Evolutionary conservation across 2,888 invertebrate genomes (phyloP), one percentile per base, ranked within the genome.

Genomic region (Minunthozetes semirufus): DNA sequence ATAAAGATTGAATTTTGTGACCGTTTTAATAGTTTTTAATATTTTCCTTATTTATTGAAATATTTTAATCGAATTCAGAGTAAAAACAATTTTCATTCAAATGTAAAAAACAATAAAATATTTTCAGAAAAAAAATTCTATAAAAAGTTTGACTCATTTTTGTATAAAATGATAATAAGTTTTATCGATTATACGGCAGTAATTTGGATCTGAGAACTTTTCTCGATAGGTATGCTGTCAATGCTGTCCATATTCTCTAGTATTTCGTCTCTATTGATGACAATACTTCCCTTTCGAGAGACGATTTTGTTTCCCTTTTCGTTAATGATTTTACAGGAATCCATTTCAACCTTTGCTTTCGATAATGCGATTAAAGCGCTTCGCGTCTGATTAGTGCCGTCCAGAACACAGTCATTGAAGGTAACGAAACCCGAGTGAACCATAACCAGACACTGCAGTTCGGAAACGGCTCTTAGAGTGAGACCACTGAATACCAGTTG

Each of bases 341-440:
- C 73, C 1, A 73, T n/a, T 11, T 53, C 61, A 13, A 73, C 73
- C 59, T 73, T 61, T 17, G 61, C 73, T 73, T 61, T 56, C 11
- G 73, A 73, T 19, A 73, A 42, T 9, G 22, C 42, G 15, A 61
- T 73, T 29, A 73, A 59, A 15, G 27, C 42, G 33, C 61, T 73
- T 56, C 42, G 15, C 3, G 73, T 42, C 8, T 33, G 27, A 19
- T 61, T 29, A 9, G n/a, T 25, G 50, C 77, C 74, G 15, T 79
- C 77, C 63, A 79, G 33, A 11, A 76, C 42, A 50, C 78, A 78
- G n/a, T 76, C 59, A 9, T 70, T 73, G 4, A 79, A 63, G 8
- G 59, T 22, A 13, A 76, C 48, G 71, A 75, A 70, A 3, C 79
- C 79, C 72, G 72, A 71, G 42, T 79, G 78, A 25, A 79, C 75